Conservation (phyloP, 2,797 vertebrate genomes). For the Hemibagrus guttatus region DNA sequence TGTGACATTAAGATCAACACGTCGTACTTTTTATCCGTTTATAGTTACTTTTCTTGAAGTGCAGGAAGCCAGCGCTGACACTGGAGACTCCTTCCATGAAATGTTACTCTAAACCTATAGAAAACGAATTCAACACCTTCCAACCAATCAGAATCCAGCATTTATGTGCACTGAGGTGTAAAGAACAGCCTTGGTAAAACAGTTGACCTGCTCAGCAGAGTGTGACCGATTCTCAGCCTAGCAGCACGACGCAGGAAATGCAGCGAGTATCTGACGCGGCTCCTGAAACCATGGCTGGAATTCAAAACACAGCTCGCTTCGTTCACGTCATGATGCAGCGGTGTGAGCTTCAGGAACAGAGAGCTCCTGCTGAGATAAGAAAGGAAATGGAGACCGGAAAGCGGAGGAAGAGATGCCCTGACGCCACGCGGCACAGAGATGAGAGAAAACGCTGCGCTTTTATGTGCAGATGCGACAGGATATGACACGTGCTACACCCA, state of each 20-base stretch:
- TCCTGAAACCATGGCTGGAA: not conserved
- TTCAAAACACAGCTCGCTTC: not conserved
- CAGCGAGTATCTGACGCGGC: not conserved
- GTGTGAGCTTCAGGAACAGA: slow-evolving; percentile 31
- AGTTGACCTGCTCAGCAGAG: not conserved
- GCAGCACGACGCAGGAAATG: not conserved
- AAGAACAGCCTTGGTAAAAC: not conserved
- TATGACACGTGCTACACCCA: not conserved
- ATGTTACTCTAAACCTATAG: not conserved
- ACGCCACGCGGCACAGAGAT: slow-evolving; percentile 17
- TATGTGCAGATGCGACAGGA: not conserved
- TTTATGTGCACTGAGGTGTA: too few species aligned
- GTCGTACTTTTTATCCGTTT: not conserved
- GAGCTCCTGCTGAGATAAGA: slow-evolving; percentile 43
- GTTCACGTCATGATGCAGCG: slow-evolving; percentile 7
- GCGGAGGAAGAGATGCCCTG: not conserved
- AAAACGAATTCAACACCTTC: not conserved
- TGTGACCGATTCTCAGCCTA: not conserved
- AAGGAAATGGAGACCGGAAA: slow-evolving; percentile 26
- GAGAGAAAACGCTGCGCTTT: slow-evolving; percentile 9
- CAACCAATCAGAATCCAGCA: not conserved
- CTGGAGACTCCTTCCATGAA: not conserved
- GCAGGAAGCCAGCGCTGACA: not conserved
- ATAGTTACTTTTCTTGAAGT: not conserved
- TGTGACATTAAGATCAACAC: not conserved